Conservation (phyloP, 2,888 invertebrate genomes). For the Plebejus argus region DNA sequence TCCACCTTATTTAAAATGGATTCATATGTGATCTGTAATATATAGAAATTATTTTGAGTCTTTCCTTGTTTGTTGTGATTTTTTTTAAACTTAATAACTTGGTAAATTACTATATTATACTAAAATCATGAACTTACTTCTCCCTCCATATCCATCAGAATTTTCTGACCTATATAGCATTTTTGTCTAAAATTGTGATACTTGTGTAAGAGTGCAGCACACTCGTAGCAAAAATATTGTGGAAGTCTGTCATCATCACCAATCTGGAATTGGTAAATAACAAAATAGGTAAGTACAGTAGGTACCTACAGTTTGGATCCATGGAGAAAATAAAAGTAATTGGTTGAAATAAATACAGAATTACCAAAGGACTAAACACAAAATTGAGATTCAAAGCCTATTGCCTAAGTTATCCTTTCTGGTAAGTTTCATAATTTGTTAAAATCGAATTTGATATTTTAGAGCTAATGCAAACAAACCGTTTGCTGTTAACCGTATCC, state of each 20-base stretch:
- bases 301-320: not conserved
- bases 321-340: not conserved
- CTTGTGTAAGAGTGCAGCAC: conserved; percentile 60
- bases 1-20: conserved; percentile 57
- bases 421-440: too few species aligned
- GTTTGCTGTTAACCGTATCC: too few species aligned
- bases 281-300: too few species aligned
- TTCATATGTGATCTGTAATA: conserved; percentile 55
- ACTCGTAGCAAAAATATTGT: conserved; percentile 64
- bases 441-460: too few species aligned
- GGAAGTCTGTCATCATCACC: conserved; percentile 57
- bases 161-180: conserved; percentile 56
- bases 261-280: conserved; percentile 49
- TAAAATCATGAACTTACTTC: conserved; percentile 51
- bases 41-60: conserved; percentile 3
- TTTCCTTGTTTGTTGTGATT: not conserved
- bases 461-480: too few species aligned
- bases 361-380: too few species aligned
- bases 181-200: conserved; percentile 67
- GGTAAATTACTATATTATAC: not conserved
- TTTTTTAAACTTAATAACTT: not conserved
- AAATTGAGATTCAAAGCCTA: too few species aligned
- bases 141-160: conserved; percentile 55
- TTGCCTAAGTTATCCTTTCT: too few species aligned
- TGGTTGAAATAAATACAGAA: too few species aligned